Evolutionary conservation across 1,140 invertebrate species (phyloP).

Genomic region (Acromyrmex echinatior): DNA sequence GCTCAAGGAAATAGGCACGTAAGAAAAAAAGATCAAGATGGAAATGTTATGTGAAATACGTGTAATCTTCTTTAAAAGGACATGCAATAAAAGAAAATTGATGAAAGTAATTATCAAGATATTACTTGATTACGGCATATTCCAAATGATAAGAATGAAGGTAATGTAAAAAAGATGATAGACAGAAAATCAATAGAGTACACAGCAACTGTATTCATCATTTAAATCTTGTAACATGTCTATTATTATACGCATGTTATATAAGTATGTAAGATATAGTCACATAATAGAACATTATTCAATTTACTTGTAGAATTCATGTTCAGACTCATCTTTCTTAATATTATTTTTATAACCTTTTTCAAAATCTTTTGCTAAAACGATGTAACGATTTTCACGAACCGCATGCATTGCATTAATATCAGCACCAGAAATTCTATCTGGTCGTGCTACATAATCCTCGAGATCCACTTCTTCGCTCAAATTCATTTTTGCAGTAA

Average conservation of each 20-base stretch:
- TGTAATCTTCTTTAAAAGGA: background rate
- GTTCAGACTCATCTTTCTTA: constrained; percentile 99
- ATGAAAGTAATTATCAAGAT: background rate
- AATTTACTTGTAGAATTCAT: constrained; percentile 99
- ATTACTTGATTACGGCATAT: background rate
- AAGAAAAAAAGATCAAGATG: background rate
- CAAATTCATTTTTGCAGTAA: constrained; percentile 99
- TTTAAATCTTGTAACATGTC: constrained; percentile 34
- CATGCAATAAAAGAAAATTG: background rate
- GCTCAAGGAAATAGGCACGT: background rate
- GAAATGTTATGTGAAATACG: background rate
- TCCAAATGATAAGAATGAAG: background rate
- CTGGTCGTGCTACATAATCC: constrained; percentile 99
- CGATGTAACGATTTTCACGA: constrained; percentile 99
- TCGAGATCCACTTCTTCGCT: constrained; percentile 99
- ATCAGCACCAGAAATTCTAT: constrained; percentile 99
- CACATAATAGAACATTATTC: background rate
- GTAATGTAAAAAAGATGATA: background rate
- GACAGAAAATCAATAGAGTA: background rate
- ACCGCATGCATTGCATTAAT: constrained; percentile 99
- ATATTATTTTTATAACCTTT: constrained; percentile 99
- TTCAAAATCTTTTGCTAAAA: constrained; percentile 99
- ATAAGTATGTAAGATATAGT: constrained; percentile 24
- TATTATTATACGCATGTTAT: constrained; percentile 19
- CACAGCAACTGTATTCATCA: constrained; percentile 18